Conservation (phyloP, 2,797 vertebrate species). For the Cichlasoma orientale region DNA sequence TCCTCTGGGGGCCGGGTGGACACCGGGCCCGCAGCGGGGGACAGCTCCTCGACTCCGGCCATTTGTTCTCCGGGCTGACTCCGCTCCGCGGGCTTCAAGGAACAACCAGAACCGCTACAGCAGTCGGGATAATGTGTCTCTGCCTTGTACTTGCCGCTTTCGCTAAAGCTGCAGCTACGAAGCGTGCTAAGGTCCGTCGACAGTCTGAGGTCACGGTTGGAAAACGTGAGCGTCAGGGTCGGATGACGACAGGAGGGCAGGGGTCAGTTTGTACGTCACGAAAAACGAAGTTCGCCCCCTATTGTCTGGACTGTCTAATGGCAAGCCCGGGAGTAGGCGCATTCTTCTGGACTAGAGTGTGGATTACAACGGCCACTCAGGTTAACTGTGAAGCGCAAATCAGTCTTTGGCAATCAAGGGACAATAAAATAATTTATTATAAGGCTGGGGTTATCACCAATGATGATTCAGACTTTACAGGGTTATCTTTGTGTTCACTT, state of each 20-base stretch:
- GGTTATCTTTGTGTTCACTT: neutral
- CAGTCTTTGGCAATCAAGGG: neutral
- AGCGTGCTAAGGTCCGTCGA: slow-evolving; percentile 18
- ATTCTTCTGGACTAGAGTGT: too few species aligned
- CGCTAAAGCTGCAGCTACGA: slow-evolving; percentile 11
- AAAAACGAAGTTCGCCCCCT: slow-evolving; percentile 57
- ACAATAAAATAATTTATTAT: neutral
- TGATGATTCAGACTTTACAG: neutral
- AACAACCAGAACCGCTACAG: neutral
- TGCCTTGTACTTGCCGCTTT: neutral
- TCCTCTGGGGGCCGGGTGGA: slow-evolving; percentile 77
- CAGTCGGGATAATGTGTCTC: neutral
- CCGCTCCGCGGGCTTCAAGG: neutral
- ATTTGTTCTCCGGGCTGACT: slow-evolving; percentile 43
- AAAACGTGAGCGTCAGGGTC: slow-evolving; percentile 67
- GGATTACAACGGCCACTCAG: too few species aligned
- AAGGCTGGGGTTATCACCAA: neutral
- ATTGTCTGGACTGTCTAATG: slow-evolving; percentile 20
- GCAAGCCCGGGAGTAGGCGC: neutral
- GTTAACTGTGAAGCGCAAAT: neutral
- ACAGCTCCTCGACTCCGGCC: slow-evolving; percentile 79
- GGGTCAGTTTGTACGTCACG: slow-evolving; percentile 15
- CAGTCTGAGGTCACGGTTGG: slow-evolving; percentile 77
- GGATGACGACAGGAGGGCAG: slow-evolving; percentile 47
- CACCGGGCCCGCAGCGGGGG: slow-evolving; percentile 78